These are phyloP conservation scores for Lacerta bilineata DNA, from an alignment of 2,797 vertebrate genomes.

Conservation along the genomic window DNA sequence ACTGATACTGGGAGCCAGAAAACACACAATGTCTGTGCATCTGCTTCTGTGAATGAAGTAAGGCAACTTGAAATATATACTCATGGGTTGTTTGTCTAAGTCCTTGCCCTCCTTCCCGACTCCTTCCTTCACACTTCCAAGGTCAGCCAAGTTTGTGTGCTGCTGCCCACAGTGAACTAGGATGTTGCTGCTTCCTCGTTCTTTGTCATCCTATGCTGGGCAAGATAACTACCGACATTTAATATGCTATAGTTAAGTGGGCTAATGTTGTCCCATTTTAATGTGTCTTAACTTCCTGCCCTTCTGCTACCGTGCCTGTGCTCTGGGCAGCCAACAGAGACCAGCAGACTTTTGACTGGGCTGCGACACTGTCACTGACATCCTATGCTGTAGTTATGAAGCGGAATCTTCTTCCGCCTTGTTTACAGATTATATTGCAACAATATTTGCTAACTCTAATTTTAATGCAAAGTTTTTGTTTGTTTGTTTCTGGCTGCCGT, in stretches of 20 bases:
- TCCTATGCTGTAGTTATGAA: background rate
- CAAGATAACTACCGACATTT: background rate
- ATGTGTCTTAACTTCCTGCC: background rate
- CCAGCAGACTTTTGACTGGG: too few species aligned
- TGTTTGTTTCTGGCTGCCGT: constrained; percentile 37
- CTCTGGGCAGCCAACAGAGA: too few species aligned
- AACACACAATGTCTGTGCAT: constrained; percentile 92
- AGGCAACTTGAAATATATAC: constrained; percentile 19
- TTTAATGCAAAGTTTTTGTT: constrained; percentile 24
- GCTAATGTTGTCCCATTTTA: background rate
- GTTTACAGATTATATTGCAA: background rate
- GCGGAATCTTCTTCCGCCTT: background rate
- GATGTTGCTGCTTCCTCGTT: background rate
- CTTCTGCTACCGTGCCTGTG: background rate
- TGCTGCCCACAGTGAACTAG: background rate
- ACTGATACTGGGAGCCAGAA: constrained; percentile 88
- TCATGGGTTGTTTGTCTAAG: background rate
- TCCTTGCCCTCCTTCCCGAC: background rate
- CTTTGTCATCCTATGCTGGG: background rate
- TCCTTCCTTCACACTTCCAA: background rate
- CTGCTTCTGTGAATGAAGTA: constrained; percentile 88
- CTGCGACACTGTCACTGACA: background rate
- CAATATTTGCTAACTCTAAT: background rate
- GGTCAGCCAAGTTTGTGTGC: background rate
- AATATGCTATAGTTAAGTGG: background rate